Evolutionary conservation across 2,888 invertebrate genomes (phyloP), one percentile per base, ranked within the genome.

Genomic region (Ischnura elegans): DNA sequence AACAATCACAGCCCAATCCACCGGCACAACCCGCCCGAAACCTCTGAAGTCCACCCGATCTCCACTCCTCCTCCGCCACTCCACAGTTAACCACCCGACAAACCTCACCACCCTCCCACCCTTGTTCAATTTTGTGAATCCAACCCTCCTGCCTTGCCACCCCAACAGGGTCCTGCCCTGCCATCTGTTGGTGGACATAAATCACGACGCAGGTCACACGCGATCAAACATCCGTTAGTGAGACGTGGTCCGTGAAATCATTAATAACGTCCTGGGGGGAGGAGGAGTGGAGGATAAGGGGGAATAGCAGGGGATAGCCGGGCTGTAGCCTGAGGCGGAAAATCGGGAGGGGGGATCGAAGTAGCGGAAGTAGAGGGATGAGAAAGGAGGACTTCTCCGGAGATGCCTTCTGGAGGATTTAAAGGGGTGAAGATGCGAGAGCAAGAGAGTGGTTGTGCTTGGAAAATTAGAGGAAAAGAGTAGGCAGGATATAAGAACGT

Each of bases 211-310:
- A 46, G 43, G 86, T 86, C 86, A 86, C 86, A 86, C 86, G 86
- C 86, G 86, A 86, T 86, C 86, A 86, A 86, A 86, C 86, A 45
- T 86, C 86, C 86, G 86, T 86, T 86, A 86, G 86, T 46, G 86
- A 86, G 86, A 86, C 86, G 45, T 86, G 86, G 86, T 46, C 45
- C 86, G 86, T 45, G 86, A 86, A 45, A 86, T 86, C 86, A 86
- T 86, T 86, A 86, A 86, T 86, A 86, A 86, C 86, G 86, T 46
- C 19, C 21, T 25, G 86, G 21, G 86, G 13, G 86, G 29, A 0
- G 36, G 85, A 21, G 42, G 42, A n/a, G 85, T 10, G 42, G 36
- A 29, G 8, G 29, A 2, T 29, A 51, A 51, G 51, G 51, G 19
- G 51, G 47, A 47, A 13, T 5, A 47, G 47, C 16, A 51, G 61